phyloP scores from a whole-genome alignment of 2,888 invertebrate species.

The Rhabditophanes sp. region DNA sequence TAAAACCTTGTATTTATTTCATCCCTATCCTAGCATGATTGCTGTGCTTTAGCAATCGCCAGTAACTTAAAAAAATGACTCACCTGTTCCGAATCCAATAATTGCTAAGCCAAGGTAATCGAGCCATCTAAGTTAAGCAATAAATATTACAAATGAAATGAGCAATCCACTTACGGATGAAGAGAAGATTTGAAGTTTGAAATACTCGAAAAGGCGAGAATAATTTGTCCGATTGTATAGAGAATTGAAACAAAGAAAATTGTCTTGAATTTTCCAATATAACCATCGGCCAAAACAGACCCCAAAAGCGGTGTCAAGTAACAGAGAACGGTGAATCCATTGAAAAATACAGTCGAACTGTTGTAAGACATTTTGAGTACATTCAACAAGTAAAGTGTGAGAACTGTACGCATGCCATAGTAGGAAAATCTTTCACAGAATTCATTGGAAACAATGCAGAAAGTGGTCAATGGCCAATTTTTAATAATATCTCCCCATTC shows the following conservation, averaged over 20 bases:
- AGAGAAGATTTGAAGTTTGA: conserved; percentile 25
- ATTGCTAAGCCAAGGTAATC: conserved; percentile 45
- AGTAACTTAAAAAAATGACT: no score
- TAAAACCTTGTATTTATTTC: no score
- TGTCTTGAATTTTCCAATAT: conserved; percentile 75
- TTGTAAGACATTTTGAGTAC: conserved; percentile 61
- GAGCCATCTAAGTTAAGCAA: conserved; percentile 15
- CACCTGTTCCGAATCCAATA: conserved; percentile 47
- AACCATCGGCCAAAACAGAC: conserved; percentile 81
- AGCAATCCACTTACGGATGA: conserved; percentile 25
- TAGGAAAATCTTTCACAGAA: conserved; percentile 91
- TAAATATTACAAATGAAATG: not conserved
- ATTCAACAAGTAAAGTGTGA: conserved; percentile 69
- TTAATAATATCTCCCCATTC: no score
- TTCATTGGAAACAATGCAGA: conserved; percentile 72
- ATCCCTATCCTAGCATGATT: no score
- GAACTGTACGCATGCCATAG: conserved; percentile 90
- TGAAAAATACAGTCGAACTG: conserved; percentile 70
- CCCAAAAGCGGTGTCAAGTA: conserved; percentile 78
- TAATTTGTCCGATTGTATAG: conserved; percentile 66
- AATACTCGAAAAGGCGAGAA: conserved; percentile 55
- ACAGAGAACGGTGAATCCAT: conserved; percentile 74
- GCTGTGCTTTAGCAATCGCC: no score
- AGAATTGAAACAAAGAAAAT: conserved; percentile 75
- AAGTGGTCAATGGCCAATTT: conserved; percentile 42